Base-by-base conservation (phyloP, 2,888 invertebrate genomes). In the Caprella mutica region DNA sequence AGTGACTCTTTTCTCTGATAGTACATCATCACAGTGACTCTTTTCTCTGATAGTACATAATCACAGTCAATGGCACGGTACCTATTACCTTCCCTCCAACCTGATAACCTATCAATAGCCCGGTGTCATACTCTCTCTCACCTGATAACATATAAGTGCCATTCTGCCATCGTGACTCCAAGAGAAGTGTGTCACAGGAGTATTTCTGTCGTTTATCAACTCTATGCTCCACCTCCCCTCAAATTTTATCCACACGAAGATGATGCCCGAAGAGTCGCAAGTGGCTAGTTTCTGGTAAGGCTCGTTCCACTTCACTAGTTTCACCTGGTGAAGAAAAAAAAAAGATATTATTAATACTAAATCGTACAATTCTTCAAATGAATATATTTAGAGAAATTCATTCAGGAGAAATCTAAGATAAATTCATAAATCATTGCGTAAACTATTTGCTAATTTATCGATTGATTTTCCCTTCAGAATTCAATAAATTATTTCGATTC, bases 201-300 rank as follows among this genome's bases (percentile, higher is more conserved):
- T 94, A 72, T 88, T 94, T 42, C 97, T 79, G 76, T 98, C 97
- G 74, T 98, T 98, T 73, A 98, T 97, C 67, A 98, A 79, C 75
- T 98, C 97, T 69, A 98, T 96, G 67, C 93, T 93, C 97, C 97
- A 98, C 43, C 96, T 81, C 40, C 93, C 96, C 72, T 98, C 97
- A 75, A 96, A 96, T 73, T 96, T 94, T 70, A 97, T 94, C 97
- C 97, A 98, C 26, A 98, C 96, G 75, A 97, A 97, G 71, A 97
- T 97, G 58, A 97, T 91, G 1, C 97, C 96, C 2, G 90, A 89
- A 69, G 88, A 87, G 78, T 97, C 97, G 75, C 96, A 97, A 5
- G 94, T 93, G 5, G 96, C 96, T 68, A 97, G 76, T 75, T 97
- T 96, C 76, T 94, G 93, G 73, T 94, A 96, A 0, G 93, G 92